A percentile compares a stretch with the other conserved stretches of the same genome.
These are phyloP conservation scores for Erythrocercus mccallii DNA, from an alignment of 2,113 vertebrate genomes.

Conservation along the genomic window DNA sequence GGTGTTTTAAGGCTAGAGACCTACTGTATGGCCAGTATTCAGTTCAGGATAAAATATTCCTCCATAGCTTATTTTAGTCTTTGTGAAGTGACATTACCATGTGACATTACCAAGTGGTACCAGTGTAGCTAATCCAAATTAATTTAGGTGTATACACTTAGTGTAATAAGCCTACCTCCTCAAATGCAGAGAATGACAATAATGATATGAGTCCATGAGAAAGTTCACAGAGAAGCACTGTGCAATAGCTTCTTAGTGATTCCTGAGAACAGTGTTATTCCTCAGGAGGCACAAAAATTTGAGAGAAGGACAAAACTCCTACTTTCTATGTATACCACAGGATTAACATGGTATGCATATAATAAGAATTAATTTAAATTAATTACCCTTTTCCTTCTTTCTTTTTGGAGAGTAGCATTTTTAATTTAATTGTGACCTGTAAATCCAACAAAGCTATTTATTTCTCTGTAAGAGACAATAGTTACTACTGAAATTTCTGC, in stretches of 20 bases:
- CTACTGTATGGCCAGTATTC: neutral
- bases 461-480: neutral
- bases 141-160: neutral
- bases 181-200: neutral
- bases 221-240: neutral
- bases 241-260: neutral
- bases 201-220: neutral
- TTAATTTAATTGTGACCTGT: neutral
- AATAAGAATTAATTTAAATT: neutral
- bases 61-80: neutral
- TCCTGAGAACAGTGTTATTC: neutral
- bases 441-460: neutral
- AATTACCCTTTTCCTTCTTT: neutral
- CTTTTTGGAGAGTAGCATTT: neutral
- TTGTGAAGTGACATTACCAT: neutral
- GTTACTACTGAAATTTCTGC: neutral
- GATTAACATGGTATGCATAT: neutral
- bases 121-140: neutral
- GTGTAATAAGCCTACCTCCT: neutral
- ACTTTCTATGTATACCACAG: neutral
- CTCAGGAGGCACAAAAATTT: neutral
- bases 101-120: neutral
- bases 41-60: neutral
- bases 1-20: neutral
- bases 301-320: neutral